phyloP scores from a whole-genome alignment of 2,797 vertebrate species.

The Poeciliopsis turneri region DNA sequence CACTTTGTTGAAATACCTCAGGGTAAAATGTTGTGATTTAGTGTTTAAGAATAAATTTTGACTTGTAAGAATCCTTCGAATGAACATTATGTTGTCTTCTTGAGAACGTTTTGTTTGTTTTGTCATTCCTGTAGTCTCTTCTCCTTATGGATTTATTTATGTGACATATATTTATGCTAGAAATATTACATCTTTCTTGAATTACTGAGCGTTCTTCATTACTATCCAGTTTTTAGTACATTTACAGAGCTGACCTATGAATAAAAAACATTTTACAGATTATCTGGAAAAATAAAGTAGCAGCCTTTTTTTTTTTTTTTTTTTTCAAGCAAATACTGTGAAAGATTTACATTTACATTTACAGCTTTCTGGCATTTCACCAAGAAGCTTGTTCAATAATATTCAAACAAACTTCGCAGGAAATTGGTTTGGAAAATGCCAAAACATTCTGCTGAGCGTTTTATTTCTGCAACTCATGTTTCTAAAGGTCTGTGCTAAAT shows the following conservation, averaged over 20 bases:
- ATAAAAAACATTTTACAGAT: not conserved
- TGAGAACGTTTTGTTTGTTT: not conserved
- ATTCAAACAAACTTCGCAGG: not conserved
- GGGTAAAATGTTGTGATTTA: slow-evolving; percentile 47
- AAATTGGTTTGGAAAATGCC: not conserved
- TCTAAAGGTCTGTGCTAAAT: not conserved
- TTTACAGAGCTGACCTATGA: not conserved
- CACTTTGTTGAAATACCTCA: slow-evolving; percentile 62
- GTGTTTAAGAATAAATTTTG: slow-evolving; percentile 45
- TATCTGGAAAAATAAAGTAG: not conserved
- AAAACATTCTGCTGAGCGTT: not conserved
- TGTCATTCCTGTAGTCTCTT: slow-evolving; percentile 2
- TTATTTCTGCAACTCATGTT: not conserved
- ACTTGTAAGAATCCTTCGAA: slow-evolving; percentile 7
- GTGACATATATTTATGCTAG: not conserved
- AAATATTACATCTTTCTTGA: not conserved
- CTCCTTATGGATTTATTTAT: not conserved
- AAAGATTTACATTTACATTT: not conserved
- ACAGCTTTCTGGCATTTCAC: not conserved
- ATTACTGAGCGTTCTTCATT: not conserved
- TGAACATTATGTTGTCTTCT: slow-evolving; percentile 28
- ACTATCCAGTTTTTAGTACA: not conserved
- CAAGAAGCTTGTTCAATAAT: not conserved
- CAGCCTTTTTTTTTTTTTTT: not conserved
- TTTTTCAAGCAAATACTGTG: not conserved